Percentiles rank a stretch among this genome's conserved stretches.
phyloP scores from a whole-genome alignment of 2,113 vertebrate genomes.

The Cervus canadensis region DNA sequence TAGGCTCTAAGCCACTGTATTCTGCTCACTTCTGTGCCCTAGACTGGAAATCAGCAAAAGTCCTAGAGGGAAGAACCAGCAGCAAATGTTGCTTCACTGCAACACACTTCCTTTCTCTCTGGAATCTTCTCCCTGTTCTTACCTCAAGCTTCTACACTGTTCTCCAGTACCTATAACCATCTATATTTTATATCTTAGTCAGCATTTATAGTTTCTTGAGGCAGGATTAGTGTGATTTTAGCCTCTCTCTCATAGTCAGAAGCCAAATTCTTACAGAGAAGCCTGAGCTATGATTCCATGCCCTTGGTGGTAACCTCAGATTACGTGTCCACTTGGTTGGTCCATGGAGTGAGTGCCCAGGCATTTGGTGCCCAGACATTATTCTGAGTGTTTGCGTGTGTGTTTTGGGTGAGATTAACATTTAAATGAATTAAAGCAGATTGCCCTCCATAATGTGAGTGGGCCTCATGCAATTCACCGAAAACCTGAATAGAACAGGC shows the following conservation, averaged over 20 bases:
- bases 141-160: background rate
- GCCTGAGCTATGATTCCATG: background rate
- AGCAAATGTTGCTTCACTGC: background rate
- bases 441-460: background rate
- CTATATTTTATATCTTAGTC: background rate
- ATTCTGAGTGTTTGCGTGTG: background rate
- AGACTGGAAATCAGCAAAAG: background rate
- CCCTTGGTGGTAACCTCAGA: accelerated
- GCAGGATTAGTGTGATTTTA: background rate
- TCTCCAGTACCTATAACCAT: background rate
- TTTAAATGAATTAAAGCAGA: background rate
- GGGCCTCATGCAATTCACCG: background rate
- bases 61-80: background rate
- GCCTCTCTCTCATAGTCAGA: background rate
- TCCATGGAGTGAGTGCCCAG: background rate
- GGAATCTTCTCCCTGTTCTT: background rate
- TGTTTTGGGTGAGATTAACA: background rate
- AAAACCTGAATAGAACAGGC: background rate
- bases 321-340: background rate
- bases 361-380: background rate
- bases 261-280: background rate
- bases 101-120: background rate
- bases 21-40: background rate
- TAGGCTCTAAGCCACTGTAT: background rate
- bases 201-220: background rate